Evolutionary conservation across 1,140 invertebrate genomes (phyloP).

Genomic region (Coelopa frigida): DNA sequence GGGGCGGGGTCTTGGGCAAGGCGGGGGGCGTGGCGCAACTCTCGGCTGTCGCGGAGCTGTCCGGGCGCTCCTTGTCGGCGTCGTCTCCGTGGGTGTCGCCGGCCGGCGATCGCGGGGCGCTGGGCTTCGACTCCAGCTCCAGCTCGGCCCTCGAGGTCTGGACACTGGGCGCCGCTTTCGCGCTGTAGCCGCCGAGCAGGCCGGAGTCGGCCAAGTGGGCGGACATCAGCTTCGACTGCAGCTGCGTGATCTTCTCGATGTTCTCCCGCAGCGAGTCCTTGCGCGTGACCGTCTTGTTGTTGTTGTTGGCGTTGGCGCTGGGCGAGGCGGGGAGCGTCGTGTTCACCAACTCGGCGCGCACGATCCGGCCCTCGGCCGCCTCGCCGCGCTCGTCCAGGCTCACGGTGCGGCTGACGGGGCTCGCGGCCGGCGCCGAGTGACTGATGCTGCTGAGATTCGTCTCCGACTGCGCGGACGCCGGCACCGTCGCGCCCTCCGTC

Average conservation of each 20-base stretch:
- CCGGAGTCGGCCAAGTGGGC: slow-evolving; percentile 28
- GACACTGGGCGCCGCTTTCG: not conserved
- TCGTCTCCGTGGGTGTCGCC: too few species aligned
- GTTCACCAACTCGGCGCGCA: slow-evolving; percentile 36
- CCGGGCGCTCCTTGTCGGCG: slow-evolving; percentile 1
- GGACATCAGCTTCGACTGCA: slow-evolving; percentile 44
- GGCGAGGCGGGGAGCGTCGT: slow-evolving; percentile 25
- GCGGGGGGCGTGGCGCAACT: slow-evolving; percentile 6
- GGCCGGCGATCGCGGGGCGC: too few species aligned
- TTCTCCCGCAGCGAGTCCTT: slow-evolving; percentile 41
- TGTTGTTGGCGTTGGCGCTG: not conserved
- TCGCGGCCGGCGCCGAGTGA: not conserved
- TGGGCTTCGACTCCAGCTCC: too few species aligned
- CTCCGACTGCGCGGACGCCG: slow-evolving; percentile 30
- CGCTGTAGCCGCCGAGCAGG: slow-evolving; percentile 13
- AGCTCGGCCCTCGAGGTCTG: too few species aligned
- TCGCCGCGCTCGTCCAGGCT: not conserved
- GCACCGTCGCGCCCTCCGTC: slow-evolving; percentile 11
- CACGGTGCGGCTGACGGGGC: slow-evolving; percentile 11
- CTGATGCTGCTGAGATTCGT: slow-evolving; percentile 28
- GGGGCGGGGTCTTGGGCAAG: not conserved
- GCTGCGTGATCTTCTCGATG: slow-evolving; percentile 42
- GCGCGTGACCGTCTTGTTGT: slow-evolving; percentile 24
- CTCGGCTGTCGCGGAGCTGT: slow-evolving; percentile 10
- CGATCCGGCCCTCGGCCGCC: slow-evolving; percentile 3